Conservation (phyloP, 2,113 vertebrate species). For the Pachyramphus minor region DNA sequence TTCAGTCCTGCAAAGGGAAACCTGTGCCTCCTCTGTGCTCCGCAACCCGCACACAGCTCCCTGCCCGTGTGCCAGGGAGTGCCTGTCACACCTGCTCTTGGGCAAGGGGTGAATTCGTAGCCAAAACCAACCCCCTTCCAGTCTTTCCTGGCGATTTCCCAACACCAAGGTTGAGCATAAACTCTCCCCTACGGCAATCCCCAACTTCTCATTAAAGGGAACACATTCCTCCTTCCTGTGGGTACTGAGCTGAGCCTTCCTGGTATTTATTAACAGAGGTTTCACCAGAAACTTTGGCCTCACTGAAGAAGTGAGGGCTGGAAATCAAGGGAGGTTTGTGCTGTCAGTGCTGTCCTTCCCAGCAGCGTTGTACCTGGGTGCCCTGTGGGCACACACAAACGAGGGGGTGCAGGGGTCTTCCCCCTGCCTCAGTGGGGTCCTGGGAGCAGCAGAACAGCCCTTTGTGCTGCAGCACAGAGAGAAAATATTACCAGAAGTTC, state of each 20-base stretch:
- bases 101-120: neutral
- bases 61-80: neutral
- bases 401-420: neutral
- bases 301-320: neutral
- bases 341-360: neutral
- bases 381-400: neutral
- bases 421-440: fast-evolving
- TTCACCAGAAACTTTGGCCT: neutral
- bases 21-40: neutral
- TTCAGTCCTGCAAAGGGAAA: neutral
- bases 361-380: fast-evolving
- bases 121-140: neutral
- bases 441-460: neutral
- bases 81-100: fast-evolving
- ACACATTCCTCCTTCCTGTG: neutral
- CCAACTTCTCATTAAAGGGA: neutral
- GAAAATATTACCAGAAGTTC: neutral
- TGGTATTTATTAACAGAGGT: neutral
- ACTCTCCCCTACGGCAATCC: neutral
- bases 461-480: neutral
- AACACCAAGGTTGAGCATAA: neutral
- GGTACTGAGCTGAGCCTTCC: neutral
- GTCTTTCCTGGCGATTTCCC: neutral
- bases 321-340: neutral
- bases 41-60: neutral